A percentile compares a stretch with the other conserved stretches of the same genome.
Conservation (phyloP, 2,888 invertebrate species). For the Tetragonula carbonaria region DNA sequence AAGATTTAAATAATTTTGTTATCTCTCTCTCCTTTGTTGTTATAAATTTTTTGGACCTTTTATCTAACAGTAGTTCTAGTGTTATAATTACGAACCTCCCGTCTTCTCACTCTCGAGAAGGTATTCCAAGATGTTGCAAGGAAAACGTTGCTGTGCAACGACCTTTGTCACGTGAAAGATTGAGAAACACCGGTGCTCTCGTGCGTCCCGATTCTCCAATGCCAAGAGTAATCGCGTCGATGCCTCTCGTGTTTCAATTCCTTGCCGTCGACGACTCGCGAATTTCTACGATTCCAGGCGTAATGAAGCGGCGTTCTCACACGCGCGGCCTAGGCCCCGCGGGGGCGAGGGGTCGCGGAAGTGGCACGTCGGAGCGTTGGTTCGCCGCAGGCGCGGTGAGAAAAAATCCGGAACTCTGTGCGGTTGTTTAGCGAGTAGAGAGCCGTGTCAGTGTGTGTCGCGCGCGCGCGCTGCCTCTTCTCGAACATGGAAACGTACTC, state of each 20-base stretch:
- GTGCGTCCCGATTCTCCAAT: too few species aligned
- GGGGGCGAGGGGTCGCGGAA: conserved; percentile 8
- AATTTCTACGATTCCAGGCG: conserved; percentile 7
- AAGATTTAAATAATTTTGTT: too few species aligned
- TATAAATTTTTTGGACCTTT: too few species aligned
- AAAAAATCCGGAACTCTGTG: conserved; percentile 40
- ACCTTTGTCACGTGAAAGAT: not conserved
- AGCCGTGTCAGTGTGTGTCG: conserved; percentile 18
- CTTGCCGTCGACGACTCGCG: not conserved
- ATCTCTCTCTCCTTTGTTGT: too few species aligned
- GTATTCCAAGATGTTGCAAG: too few species aligned
- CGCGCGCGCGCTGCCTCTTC: conserved; percentile 10
- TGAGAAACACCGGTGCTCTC: not conserved
- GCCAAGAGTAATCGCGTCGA: not conserved
- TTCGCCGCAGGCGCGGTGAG: not conserved
- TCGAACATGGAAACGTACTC: conserved; percentile 49
- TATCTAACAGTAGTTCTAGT: too few species aligned
- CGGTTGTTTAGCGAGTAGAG: not conserved
- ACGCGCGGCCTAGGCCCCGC: not conserved
- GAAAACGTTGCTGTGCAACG: too few species aligned
- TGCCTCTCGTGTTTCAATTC: not conserved
- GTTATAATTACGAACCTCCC: not conserved
- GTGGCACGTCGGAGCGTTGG: not conserved
- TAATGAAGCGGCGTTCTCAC: conserved; percentile 11
- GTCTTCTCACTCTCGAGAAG: too few species aligned